phyloP scores from a whole-genome alignment of 2,113 vertebrate species.

The Bos javanicus region DNA sequence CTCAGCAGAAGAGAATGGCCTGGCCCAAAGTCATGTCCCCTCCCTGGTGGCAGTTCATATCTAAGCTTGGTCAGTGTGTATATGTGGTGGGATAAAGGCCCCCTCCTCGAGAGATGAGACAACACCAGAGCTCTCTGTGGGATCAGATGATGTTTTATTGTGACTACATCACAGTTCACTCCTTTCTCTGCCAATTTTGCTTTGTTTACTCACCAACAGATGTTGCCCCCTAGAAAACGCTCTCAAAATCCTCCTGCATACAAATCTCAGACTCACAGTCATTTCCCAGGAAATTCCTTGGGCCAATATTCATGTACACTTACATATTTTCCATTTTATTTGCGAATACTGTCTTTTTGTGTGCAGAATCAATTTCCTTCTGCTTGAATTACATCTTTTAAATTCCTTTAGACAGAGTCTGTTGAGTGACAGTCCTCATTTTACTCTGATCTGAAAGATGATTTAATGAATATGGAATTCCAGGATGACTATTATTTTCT shows the following conservation, averaged over 20 bases:
- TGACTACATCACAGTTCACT: not conserved
- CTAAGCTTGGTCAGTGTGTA: not conserved
- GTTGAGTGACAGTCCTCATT: not conserved
- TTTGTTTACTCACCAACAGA: not conserved
- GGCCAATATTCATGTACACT: not conserved
- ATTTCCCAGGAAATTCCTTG: not conserved
- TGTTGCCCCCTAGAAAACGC: not conserved
- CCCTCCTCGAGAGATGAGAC: not conserved
- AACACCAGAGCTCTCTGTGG: not conserved
- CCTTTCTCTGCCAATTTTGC: not conserved
- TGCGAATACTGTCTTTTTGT: not conserved
- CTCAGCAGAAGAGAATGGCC: not conserved
- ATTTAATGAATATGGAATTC: not conserved
- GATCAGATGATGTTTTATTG: not conserved
- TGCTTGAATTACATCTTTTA: not conserved
- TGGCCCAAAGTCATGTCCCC: not conserved
- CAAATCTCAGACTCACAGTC: not conserved
- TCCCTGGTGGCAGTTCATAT: not conserved
- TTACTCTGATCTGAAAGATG: not conserved
- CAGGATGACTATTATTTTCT: not conserved
- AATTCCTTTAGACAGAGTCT: not conserved
- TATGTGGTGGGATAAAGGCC: not conserved
- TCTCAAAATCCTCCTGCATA: not conserved
- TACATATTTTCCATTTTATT: slow-evolving; percentile 20
- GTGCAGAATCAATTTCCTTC: not conserved